Evolutionary conservation across 2,888 invertebrate species (phyloP), one percentile per base, ranked within the genome.

Genomic region (Microchrysa polita): DNA sequence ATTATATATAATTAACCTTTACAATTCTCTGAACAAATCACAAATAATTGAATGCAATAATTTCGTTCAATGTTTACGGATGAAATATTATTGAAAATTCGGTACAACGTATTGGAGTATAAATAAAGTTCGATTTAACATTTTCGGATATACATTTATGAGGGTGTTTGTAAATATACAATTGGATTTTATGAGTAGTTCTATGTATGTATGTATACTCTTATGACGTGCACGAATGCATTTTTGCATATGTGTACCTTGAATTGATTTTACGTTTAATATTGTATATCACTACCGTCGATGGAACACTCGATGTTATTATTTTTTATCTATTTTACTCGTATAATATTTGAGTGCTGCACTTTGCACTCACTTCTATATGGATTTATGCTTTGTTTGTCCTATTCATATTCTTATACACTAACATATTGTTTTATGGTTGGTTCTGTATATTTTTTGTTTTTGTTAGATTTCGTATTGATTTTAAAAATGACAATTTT

Each of bases 291-390:
- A 60, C 59, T 60, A 60, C 59, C 27, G 27, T 60, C 59, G 59
- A 60, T 60, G 59, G 59, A 60, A 60, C 59, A 60, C 59, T 60
- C 59, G 59, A 60, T 60, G 59, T 60, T 60, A 27, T 10, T 18
- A n/a, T n/a, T n/a, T n/a, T n/a, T 20, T 20, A 5, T 55, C 14
- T 18, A 16, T 55, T 55, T 10, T 55, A 55, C 22, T 48, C 16
- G 10, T 10, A 52, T 4, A 52, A 52, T n/a, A n/a, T 52, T 52
- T 52, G 16, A 52, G 4, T 52, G 14, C n/a, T 52, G 4, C 52
- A 52, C 18, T 16, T 20, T 18, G 18, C 18, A 18, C 18, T 20
- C 48, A 42, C 10, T 48, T 48, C 4, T 10, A 55, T 55, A 20
- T n/a, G n/a, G n/a, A n/a, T 18, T 55, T 18, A 55, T 55, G 53